Conservation (phyloP, 2,888 invertebrate genomes). For the Latrodectus elegans region DNA sequence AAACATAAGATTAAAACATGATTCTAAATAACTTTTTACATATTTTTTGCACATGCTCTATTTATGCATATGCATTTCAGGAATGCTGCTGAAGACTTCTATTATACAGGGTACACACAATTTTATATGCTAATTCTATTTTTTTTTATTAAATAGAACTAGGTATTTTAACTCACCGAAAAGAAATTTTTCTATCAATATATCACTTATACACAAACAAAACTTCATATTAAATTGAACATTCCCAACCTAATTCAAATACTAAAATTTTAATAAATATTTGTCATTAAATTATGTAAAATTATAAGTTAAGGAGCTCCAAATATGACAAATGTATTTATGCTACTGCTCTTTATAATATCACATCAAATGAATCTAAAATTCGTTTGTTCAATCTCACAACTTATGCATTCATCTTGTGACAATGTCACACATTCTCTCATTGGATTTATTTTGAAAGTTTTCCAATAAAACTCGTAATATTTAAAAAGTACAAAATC, state of each 20-base stretch:
- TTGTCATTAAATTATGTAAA: constrained; percentile 26
- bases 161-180: constrained; percentile 21
- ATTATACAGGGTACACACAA: constrained; percentile 56
- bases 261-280: constrained; percentile 33
- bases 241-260: constrained; percentile 30
- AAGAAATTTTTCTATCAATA: constrained; percentile 10
- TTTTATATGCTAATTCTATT: neutral
- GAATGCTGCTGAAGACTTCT: constrained; percentile 62
- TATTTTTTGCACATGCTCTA: constrained; percentile 56
- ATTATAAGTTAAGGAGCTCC: constrained; percentile 3
- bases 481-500: constrained; percentile 1
- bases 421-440: neutral
- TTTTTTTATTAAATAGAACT: neutral
- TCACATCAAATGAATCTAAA: neutral
- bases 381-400: neutral
- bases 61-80: constrained; percentile 59
- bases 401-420: neutral
- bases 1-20: constrained; percentile 58
- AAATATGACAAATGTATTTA: neutral
- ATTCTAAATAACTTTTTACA: constrained; percentile 67
- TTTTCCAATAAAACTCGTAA: neutral
- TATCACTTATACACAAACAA: constrained; percentile 20
- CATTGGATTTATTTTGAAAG: constrained; percentile 7
- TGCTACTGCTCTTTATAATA: neutral
- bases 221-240: constrained; percentile 47